A percentile compares a stretch with the other conserved stretches of the same genome.
phyloP scores from a whole-genome alignment of 1,140 invertebrate species.

The Archivesica marissinica region DNA sequence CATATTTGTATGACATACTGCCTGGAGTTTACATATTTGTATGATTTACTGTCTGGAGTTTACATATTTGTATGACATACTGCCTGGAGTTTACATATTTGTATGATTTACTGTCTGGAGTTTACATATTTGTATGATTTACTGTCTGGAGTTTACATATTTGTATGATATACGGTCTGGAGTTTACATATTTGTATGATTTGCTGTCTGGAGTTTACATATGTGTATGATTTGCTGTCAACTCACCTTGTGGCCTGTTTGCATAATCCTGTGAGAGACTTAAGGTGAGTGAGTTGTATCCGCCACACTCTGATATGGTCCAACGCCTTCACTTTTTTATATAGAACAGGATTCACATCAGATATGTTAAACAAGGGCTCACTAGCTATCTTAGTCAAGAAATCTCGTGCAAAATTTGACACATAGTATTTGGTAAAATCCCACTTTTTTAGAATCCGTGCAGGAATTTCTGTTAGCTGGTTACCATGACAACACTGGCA shows the following conservation, averaged over 20 bases:
- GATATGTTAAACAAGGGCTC: conserved; percentile 91
- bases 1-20: too few relatives aligned
- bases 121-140: too few relatives aligned
- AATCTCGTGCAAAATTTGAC: conserved; percentile 91
- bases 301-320: conserved; percentile 87
- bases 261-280: conserved; percentile 86
- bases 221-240: too few relatives aligned
- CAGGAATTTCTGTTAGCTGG: conserved; percentile 90
- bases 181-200: too few relatives aligned
- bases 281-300: conserved; percentile 88
- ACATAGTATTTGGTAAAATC: conserved; percentile 90
- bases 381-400: conserved; percentile 90
- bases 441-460: conserved; percentile 90
- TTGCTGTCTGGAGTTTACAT: too few relatives aligned
- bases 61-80: too few relatives aligned
- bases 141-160: too few relatives aligned
- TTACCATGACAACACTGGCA: conserved; percentile 95
- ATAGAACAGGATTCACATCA: conserved; percentile 88
- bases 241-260: conserved; percentile 75
- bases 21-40: too few relatives aligned
- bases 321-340: conserved; percentile 87
- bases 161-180: too few relatives aligned
- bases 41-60: too few relatives aligned
- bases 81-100: too few relatives aligned
- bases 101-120: too few relatives aligned